Evolutionary conservation across 2,113 vertebrate species (phyloP), one percentile per base, ranked within the genome.

Genomic region (Vimba vimba): DNA sequence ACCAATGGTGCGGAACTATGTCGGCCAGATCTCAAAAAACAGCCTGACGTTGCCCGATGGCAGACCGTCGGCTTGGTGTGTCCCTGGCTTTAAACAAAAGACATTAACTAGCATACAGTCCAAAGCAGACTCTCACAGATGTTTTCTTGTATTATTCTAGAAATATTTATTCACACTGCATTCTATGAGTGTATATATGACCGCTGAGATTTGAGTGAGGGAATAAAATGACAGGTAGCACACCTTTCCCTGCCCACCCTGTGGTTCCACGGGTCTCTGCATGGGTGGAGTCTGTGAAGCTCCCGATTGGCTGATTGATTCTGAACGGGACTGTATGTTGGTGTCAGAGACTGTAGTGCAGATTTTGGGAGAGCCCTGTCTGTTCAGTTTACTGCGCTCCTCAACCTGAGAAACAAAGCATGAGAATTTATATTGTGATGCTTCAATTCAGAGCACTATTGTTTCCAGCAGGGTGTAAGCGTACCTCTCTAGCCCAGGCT

Each of bases 211-310:
- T 19, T 45, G 25, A 11, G 8, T 27, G 23, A 25, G 23, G 60
- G 8, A 83, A 68, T 23, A n/a, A 83, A 71, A 73, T 7, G 13
- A 83, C 17, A 81, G 4, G 43, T 73, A 43, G 52, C 93, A 89
- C 89, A 98, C 97, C 96, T 98, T 98, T 91, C 97, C 95, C 78
- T 96, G 96, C 75, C 96, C 96, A n/a, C 97, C 97, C 90, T 97
- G 97, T 50, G 97, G 96, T 89, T 98, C 97, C 7, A 97, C 97
- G 0, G 97, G 96, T 85, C 97, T 95, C 92, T 98, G 97, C 95
- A 97, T 97, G 7, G 97, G 97, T n/a, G 97, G 97, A 21, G 97
- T 97, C 92, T 97, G 97, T 2, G 95, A 93, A 66, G 95, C 94
- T 85, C 94, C 95, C 27, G 94, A 94, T 68, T 95, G 94, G 87